Percentiles rank a stretch among this genome's conserved stretches.
Conservation (phyloP, 2,797 vertebrate species). For the Picus viridis region DNA sequence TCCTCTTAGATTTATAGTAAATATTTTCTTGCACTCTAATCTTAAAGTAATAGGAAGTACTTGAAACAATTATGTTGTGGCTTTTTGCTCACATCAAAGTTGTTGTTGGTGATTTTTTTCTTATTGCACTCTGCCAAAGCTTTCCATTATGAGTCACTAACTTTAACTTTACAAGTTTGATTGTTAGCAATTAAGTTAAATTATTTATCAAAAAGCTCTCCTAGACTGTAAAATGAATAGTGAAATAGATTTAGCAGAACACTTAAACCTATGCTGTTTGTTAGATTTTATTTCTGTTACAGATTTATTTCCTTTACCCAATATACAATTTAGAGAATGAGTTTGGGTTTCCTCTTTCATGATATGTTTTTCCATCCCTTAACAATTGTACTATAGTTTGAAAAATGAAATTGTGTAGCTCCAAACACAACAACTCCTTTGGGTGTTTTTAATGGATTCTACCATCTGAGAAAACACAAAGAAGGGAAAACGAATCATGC, state of each 20-base stretch:
- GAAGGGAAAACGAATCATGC: neutral
- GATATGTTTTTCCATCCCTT: neutral
- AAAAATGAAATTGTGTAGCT: neutral
- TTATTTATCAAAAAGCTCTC: neutral
- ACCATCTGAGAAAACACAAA: neutral
- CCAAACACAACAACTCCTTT: neutral
- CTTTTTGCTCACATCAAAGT: neutral
- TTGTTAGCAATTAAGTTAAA: neutral
- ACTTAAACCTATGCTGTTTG: neutral
- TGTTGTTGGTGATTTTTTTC: neutral
- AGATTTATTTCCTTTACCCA: neutral
- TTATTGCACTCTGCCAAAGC: neutral
- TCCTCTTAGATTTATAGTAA: neutral
- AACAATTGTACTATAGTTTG: neutral
- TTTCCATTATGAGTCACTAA: neutral
- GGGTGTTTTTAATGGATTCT: neutral
- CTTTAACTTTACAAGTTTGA: neutral
- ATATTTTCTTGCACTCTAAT: neutral
- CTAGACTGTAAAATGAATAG: neutral
- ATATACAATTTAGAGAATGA: neutral
- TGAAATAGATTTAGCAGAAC: neutral
- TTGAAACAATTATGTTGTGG: neutral
- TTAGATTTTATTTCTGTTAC: neutral
- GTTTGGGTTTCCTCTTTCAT: neutral
- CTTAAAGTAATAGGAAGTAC: conserved; percentile 24